Conservation (phyloP, 2,113 vertebrate species). For the Asarcornis scutulata region DNA sequence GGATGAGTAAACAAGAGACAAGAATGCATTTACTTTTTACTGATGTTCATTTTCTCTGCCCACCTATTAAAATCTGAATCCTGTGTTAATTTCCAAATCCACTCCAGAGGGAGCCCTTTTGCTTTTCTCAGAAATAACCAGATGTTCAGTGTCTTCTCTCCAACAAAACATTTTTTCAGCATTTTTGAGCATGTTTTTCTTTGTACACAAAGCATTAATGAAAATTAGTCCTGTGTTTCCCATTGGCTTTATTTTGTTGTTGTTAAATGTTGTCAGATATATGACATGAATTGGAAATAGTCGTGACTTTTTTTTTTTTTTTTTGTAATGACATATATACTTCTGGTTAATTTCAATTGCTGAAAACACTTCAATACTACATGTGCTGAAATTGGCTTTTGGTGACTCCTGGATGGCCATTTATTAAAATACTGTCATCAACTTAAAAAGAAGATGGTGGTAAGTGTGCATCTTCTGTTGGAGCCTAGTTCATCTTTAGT, state of each 20-base stretch:
- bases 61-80: no score
- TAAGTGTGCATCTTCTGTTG: background rate
- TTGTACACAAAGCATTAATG: background rate
- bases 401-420: background rate
- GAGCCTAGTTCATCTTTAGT: background rate
- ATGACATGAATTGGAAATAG: accelerated
- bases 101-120: conserved; percentile 56
- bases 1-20: background rate
- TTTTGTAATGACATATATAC: accelerated
- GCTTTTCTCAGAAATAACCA: background rate
- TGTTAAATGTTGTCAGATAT: background rate
- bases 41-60: background rate
- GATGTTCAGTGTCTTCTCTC: background rate
- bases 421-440: background rate
- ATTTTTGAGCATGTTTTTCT: accelerated
- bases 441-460: background rate
- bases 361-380: accelerated
- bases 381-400: accelerated
- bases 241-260: accelerated
- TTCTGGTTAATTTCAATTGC: background rate
- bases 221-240: accelerated
- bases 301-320: accelerated
- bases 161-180: background rate
- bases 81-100: background rate
- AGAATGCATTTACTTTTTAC: background rate